phyloP scores from a whole-genome alignment of 2,113 vertebrate genomes.

The Microtus pennsylvanicus region DNA sequence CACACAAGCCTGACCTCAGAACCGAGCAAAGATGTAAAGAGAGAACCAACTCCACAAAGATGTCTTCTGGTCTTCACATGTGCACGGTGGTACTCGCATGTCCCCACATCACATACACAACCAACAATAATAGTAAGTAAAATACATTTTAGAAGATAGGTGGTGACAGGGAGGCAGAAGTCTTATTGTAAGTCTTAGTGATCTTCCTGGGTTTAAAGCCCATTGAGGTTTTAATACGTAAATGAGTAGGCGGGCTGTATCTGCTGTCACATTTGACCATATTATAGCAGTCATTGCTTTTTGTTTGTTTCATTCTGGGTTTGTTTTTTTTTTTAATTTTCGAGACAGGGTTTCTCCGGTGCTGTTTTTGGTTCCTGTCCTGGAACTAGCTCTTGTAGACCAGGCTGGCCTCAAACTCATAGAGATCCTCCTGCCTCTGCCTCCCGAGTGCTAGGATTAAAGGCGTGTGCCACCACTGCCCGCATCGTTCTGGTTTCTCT shows the following conservation, averaged over 20 bases:
- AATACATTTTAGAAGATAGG: constrained; percentile 2
- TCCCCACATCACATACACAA: not conserved
- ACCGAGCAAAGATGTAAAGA: not conserved
- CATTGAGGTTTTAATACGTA: constrained; percentile 42
- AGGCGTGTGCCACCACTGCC: too few relatives aligned
- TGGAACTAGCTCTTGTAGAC: too few relatives aligned
- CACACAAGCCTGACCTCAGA: not conserved
- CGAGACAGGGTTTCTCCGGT: too few relatives aligned
- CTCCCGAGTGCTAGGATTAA: too few relatives aligned
- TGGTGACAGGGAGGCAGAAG: constrained; percentile 32
- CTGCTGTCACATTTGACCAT: not conserved
- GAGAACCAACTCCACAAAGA: not conserved
- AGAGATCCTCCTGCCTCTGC: too few relatives aligned
- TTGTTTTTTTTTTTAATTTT: too few relatives aligned
- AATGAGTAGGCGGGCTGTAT: constrained; percentile 19
- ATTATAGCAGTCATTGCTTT: constrained; percentile 30
- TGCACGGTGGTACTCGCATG: not conserved
- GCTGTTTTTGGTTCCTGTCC: too few relatives aligned
- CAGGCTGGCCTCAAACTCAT: too few relatives aligned
- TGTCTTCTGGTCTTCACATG: not conserved
- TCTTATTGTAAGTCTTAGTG: not conserved
- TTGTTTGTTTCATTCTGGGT: not conserved
- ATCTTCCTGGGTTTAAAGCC: constrained; percentile 17
- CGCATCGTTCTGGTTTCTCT: too few relatives aligned
- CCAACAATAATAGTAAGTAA: not conserved